phyloP scores from a whole-genome alignment of 1,140 invertebrate genomes.

The Eufriesea mexicana region DNA sequence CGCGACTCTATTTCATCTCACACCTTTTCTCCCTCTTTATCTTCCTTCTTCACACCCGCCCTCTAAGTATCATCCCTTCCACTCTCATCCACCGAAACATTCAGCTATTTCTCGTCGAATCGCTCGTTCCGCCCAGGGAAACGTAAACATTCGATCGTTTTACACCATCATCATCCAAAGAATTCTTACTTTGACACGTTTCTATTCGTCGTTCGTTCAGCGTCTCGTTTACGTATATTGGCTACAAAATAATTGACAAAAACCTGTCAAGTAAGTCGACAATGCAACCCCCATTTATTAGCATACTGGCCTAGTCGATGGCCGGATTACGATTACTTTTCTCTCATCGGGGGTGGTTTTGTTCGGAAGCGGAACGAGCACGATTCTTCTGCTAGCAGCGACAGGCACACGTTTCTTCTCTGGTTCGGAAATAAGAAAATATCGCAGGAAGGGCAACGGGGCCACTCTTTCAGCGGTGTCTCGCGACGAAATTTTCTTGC shows the following conservation, averaged over 20 bases:
- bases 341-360: neutral
- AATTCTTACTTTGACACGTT: constrained; percentile 18
- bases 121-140: constrained; percentile 33
- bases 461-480: neutral
- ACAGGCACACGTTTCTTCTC: constrained; percentile 23
- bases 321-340: neutral
- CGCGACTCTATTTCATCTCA: constrained; percentile 50
- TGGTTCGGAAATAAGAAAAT: constrained; percentile 5
- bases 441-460: neutral
- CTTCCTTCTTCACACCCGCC: neutral
- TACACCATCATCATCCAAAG: neutral
- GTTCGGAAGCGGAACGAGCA: constrained; percentile 42
- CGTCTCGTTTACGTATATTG: constrained; percentile 61
- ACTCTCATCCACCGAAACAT: constrained; percentile 8
- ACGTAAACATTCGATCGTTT: constrained; percentile 38
- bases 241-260: constrained; percentile 76
- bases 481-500: neutral
- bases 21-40: constrained; percentile 1
- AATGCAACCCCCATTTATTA: constrained; percentile 9
- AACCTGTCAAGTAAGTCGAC: constrained; percentile 63
- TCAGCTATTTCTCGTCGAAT: constrained; percentile 35
- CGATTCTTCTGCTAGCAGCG: constrained; percentile 9
- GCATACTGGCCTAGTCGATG: neutral
- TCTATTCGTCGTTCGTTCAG: neutral
- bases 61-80: neutral